Base-by-base conservation (phyloP, 2,797 vertebrate genomes). In the Coregonus ussuriensis region DNA sequence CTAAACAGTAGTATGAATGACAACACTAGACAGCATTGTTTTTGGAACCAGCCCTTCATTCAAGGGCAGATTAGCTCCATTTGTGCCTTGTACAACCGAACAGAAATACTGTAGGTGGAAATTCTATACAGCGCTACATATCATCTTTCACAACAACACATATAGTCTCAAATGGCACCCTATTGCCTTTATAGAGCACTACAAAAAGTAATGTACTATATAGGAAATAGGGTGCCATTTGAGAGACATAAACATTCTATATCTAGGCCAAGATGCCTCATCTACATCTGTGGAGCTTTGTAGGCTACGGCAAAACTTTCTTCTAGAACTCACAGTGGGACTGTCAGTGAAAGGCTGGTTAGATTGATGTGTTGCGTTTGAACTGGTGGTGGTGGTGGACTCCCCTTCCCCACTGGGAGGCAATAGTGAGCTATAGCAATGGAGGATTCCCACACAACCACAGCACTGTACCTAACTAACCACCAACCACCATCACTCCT, bases 31-130 rank as follows among this genome's bases (percentile, higher is more conserved):
- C 21, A 68, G 80, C 69, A 75, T 67, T 72, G 78, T 67, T 77
- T 82, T 88, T 84, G 77, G 74, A 81, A 83, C 81, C 82, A 33
- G 33, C 29, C 56, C 18, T 18, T 71, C 47, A 65, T 54, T 62
- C 41, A 47, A 47, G 56, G 76, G 35, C 72, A 74, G 80, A 86
- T 84, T 80, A 69, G 75, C 73, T 63, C 33, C 9, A 73, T 13
- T 73, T 63, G 37, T 68, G 5, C 18, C 56, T 79, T 9, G 41
- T 59, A 51, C 31, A 74, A 82, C 71, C 72, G 47, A 31, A 77
- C 33, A 33, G 29, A 53, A 54, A 33, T 33, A 54, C 9, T 47
- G 41, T 47, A 54, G 71, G 6, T 37, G 56, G 70, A 13, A 6
- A 18, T 31, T 76, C 41, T 47, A 47, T 47, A 47, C 41, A 47